Evolutionary conservation across 2,888 invertebrate genomes (phyloP), one percentile per base, ranked within the genome.

Genomic region (Hyalella azteca): DNA sequence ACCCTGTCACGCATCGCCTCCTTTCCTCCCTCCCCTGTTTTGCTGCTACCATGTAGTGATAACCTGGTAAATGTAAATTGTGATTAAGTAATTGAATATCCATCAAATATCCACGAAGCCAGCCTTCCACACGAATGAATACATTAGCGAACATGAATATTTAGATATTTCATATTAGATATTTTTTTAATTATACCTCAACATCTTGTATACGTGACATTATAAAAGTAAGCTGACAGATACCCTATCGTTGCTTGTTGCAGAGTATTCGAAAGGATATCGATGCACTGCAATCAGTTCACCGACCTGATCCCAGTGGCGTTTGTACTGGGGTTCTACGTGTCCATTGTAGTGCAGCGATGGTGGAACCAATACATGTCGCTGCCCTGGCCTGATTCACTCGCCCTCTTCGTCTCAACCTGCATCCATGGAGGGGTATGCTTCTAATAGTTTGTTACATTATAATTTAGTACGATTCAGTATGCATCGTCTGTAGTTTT

Each of bases 341-440:
- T 82, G 36, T 76, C 78, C 77, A 82, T 82, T 26, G 82, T 82
- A 36, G 77, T 82, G 22, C 73, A 78, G 48, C 49, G 82, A 15
- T 82, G 82, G 82, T 82, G 82, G 82, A 73, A 40, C 22, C 82
- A 82, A 77, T 82, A 82, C 73, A 48, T 39, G 77, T 49, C 73
- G 0, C 79, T 82, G 32, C 80, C 80, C 5, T 82, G 80, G 80
- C 82, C 82, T 2, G 82, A 82, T 54, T 54, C 82, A 11, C 78
- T 95, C 86, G 95, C 95, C 66, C 92, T 96, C 84, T 96, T 95
- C 89, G 93, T 96, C 88, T 95, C 95, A 86, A 95, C 96, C 9
- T 95, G 94, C 85, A 94, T 96, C 88, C 94, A 95, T 86, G 95
- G 95, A 89, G 93, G 93, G 91, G 94, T 94, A 89, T 92, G 93